Percentiles rank a stretch among this genome's conserved stretches.
phyloP scores from a whole-genome alignment of 2,888 invertebrate species.

The Entomobrya multifasciata region DNA sequence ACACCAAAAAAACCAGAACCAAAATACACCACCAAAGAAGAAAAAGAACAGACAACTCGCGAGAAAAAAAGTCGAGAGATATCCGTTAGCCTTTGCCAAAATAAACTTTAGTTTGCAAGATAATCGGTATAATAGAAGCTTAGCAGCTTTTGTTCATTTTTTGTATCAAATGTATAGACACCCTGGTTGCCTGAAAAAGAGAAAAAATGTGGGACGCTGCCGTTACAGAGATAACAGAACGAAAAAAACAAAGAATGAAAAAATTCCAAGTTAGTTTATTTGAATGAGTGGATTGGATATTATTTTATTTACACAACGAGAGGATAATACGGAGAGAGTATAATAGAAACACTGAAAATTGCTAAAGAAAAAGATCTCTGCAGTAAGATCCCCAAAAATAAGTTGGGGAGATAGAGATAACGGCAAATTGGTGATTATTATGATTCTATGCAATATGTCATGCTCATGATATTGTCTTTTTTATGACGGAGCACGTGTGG shows the following conservation, averaged over 20 bases:
- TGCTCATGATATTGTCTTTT: background rate
- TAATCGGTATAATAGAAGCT: background rate
- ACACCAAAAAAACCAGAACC: background rate
- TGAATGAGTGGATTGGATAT: conserved; percentile 39
- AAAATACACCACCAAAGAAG: background rate
- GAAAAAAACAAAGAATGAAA: background rate
- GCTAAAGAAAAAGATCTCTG: background rate
- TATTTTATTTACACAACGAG: conserved; percentile 33
- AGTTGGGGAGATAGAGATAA: background rate
- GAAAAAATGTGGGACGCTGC: too few relatives aligned
- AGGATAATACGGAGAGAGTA: background rate
- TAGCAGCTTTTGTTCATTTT: background rate
- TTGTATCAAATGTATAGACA: conserved; percentile 19
- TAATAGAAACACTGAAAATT: too few relatives aligned
- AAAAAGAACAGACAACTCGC: conserved; percentile 12
- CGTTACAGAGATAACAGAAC: too few relatives aligned
- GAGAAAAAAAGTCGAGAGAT: background rate
- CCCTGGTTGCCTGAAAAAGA: background rate
- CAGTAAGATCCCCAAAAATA: background rate
- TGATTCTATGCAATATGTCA: background rate
- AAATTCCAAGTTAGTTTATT: conserved; percentile 45
- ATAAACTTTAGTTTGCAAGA: conserved; percentile 31
- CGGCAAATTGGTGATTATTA: background rate
- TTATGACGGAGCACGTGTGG: background rate
- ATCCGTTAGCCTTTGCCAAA: conserved; percentile 53